These are phyloP conservation scores for Proteles cristata DNA, from an alignment of 2,113 vertebrate species.

Conservation along the genomic window DNA sequence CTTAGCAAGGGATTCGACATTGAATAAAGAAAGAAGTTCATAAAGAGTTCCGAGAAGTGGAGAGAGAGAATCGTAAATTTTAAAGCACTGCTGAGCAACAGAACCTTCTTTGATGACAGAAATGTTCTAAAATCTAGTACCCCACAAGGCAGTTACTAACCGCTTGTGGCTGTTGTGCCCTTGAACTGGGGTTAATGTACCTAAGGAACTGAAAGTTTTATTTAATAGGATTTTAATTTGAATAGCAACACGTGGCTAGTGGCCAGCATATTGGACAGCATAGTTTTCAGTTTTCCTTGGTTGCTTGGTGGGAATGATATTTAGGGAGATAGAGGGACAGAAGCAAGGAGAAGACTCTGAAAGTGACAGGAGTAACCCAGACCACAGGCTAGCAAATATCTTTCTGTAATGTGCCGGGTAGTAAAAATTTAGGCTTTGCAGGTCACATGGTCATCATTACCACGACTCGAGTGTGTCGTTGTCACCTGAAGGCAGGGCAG, in stretches of 20 bases:
- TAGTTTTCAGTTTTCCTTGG: neutral
- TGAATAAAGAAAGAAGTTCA: neutral
- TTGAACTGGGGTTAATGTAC: neutral
- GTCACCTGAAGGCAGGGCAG: neutral
- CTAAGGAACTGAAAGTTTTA: neutral
- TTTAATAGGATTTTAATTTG: neutral
- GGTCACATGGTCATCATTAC: neutral
- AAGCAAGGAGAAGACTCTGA: neutral
- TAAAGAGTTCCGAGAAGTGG: neutral
- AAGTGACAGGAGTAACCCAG: neutral
- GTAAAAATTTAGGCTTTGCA: neutral
- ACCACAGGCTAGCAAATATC: neutral
- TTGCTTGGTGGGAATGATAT: neutral
- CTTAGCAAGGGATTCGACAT: neutral
- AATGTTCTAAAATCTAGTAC: neutral
- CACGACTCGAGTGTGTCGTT: neutral
- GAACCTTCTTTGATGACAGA: neutral
- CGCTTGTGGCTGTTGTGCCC: neutral
- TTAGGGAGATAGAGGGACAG: neutral
- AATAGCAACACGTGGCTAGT: neutral
- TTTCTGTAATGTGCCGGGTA: neutral
- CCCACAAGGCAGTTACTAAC: neutral
- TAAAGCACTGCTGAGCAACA: neutral
- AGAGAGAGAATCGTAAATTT: neutral
- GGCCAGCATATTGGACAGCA: no score